Conservation (phyloP, 2,113 vertebrate genomes). For the Delphinapterus leucas region DNA sequence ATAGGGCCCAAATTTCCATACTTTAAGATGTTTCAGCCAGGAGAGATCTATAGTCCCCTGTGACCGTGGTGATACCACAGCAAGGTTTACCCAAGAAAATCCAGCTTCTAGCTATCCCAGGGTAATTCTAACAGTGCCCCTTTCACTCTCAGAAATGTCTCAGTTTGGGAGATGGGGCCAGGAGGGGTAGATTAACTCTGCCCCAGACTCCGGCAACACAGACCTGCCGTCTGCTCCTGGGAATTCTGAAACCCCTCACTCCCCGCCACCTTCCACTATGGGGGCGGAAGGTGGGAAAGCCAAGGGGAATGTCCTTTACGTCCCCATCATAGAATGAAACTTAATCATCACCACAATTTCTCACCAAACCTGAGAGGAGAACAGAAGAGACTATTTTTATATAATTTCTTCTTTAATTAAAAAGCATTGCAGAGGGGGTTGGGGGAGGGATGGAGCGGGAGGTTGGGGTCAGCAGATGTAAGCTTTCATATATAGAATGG, state of each 20-base stretch:
- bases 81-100: neutral
- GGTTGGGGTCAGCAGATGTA: neutral
- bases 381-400: neutral
- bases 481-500: neutral
- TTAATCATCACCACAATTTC: neutral
- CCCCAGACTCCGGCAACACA: neutral
- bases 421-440: neutral
- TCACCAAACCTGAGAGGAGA: neutral
- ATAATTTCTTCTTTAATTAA: neutral
- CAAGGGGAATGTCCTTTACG: neutral
- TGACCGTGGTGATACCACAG: neutral
- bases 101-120: neutral
- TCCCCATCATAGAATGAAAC: neutral
- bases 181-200: neutral
- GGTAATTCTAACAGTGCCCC: neutral
- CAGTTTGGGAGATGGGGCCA: neutral
- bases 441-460: neutral
- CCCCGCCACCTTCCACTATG: accelerated
- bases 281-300: no score
- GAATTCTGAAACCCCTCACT: neutral
- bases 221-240: neutral
- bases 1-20: neutral
- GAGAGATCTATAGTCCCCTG: neutral
- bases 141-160: neutral
- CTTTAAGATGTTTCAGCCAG: neutral